These are phyloP conservation scores for Cyprinodon brontotheroides DNA, from an alignment of 2,113 vertebrate species.

Conservation along the genomic window DNA sequence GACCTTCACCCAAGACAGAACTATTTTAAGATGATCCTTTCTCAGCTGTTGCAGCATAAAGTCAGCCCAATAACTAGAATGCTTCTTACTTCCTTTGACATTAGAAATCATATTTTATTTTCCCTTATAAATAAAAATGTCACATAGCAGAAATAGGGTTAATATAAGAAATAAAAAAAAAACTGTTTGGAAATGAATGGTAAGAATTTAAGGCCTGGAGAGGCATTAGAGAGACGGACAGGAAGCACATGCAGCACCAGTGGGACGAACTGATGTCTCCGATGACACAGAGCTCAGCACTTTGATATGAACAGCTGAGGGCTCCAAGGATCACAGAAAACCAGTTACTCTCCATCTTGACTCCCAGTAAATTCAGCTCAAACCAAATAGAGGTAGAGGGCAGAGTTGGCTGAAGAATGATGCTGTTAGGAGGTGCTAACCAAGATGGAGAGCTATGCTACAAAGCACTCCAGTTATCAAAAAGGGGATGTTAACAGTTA, in stretches of 20 bases:
- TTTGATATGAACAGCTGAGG: constrained; percentile 88
- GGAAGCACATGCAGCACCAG: constrained; percentile 4
- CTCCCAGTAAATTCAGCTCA: rapidly evolving
- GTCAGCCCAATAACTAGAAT: background rate
- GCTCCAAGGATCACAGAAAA: constrained; percentile 62
- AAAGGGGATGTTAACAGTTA: too few relatives aligned
- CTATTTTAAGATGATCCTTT: constrained; percentile 72
- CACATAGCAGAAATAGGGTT: constrained; percentile 6
- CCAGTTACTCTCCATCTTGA: background rate
- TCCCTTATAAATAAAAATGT: background rate
- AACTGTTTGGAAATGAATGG: constrained; percentile 3
- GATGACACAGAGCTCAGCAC: constrained; percentile 86
- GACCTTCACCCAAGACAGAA: constrained; percentile 61
- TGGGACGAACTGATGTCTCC: constrained; percentile 71
- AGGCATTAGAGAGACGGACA: background rate
- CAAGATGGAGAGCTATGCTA: too few relatives aligned
- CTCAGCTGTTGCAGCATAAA: constrained; percentile 14
- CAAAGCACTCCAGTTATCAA: too few relatives aligned
- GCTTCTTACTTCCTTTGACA: background rate
- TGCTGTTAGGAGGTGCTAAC: too few relatives aligned
- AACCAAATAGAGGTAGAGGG: too few relatives aligned
- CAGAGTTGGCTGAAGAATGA: too few relatives aligned
- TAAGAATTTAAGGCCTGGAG: background rate
- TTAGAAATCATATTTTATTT: background rate
- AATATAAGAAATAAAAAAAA: background rate